Evolutionary conservation across 2,888 invertebrate species (phyloP), one percentile per base, ranked within the genome.

Genomic region (Graphium colonna): DNA sequence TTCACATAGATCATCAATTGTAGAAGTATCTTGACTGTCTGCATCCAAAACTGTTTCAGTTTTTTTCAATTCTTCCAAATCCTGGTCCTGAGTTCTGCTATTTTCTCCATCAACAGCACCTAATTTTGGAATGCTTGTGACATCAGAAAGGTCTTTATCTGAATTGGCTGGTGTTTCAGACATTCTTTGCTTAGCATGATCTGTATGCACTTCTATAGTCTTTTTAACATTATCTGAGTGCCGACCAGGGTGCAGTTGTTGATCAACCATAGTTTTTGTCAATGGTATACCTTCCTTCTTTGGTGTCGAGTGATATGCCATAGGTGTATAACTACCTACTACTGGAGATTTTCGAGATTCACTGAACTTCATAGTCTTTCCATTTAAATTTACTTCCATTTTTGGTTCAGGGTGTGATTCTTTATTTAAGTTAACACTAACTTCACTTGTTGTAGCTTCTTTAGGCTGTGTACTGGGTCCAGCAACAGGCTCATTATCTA

Each of bases 251-350:
- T 88, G 84, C 50, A 89, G 60, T 38, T 88, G 88, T 62, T 77
- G 77, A 50, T 89, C 81, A 2, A 89, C 86, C 88, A 87, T 88
- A 1, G 79, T 86, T 67, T 89, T 89, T 18, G 88, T 88, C 10
- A 88, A 69, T 36, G 88, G 88, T 58, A 80, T 82, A 15, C 82
- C 81, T 62, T 88, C 88, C 69, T 88, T 88, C 58, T 82, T 89
- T 31, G 88, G 86, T 33, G 88, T 88, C 52, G 89, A 89, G 61
- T 87, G 87, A 69, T 73, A 86, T 55, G 85, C 79, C 83, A 87
- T 82, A 12, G 83, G 82, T 42, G 79, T 85, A 56, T 77, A 84
- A 60, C 78, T 80, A 28, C 82, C 77, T 57, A 86, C 76, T 41
- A 89, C 68, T 13, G 88, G 87, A 45, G 89, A 86, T 64, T 86